Evolutionary conservation across 2,797 vertebrate species (phyloP), one percentile per base, ranked within the genome.

Genomic region (Smutsia gigantea): DNA sequence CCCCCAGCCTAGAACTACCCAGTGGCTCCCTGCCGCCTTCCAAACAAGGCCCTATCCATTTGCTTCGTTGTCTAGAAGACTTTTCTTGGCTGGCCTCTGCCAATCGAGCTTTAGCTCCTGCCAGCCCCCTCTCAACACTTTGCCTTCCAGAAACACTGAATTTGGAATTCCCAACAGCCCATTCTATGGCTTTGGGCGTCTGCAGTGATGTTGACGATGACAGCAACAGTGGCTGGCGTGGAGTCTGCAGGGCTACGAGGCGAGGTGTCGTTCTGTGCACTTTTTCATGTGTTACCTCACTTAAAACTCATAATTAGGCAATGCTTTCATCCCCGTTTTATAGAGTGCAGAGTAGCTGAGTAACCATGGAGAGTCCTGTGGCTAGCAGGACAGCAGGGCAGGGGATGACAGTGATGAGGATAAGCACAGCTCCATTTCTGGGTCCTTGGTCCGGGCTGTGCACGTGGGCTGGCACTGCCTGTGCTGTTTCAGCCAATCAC

Each of bases 121-220:
- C 21, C 81, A 84, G 81, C 14, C 31, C 81, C 82, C 23, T 13
- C 21, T 31, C 17, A 34, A 46, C 72, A 29, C 72, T 37, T 37
- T 21, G 37, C 39, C 13, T 42, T 10, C 85, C 19, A n/a, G 63
- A 68, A 53, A 51, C 63, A 1, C 27, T 11, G 63, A 25, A 14
- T 23, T 39, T 85, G 61, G 46, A 7, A 7, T 68, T 37, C 82
- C 46, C 14, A 12, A 12, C 18, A 15, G 64, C 27, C 53, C 29
- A 8, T 13, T n/a, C 23, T 14, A 1, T 5, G 5, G 46, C 59
- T 15, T 7, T 7, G 63, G 27, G 29, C 29, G 59, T 53, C 11
- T 19, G 5, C 31, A 1, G 1, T 25, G 68, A 2, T 0, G 1
- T 13, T 7, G 7, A 13, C 9, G 37, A 9, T 2, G 75, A 49